Evolutionary conservation across 2,113 vertebrate genomes (phyloP).

Genomic region (Glaucomys volans): DNA sequence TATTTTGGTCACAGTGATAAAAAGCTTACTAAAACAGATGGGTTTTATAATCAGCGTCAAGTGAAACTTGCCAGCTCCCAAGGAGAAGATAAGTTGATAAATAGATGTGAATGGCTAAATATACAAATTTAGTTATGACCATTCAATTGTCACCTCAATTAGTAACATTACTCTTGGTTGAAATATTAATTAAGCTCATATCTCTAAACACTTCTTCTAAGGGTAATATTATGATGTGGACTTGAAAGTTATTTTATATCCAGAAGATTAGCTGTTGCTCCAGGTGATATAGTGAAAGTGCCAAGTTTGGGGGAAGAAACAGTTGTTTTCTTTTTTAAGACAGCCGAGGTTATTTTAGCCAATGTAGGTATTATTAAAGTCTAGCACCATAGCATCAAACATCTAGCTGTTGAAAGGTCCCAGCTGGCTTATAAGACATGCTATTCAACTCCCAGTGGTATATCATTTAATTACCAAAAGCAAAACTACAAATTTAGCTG

Average conservation of each 20-base stretch:
- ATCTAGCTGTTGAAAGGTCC: slow-evolving; percentile 17
- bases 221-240: neutral
- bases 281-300: neutral
- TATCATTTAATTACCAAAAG: slow-evolving; percentile 61
- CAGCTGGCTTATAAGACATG: slow-evolving; percentile 60
- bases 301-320: neutral
- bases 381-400: neutral
- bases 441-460: neutral
- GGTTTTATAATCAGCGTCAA: neutral
- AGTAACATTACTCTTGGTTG: neutral
- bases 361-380: neutral
- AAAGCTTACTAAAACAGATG: neutral
- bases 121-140: neutral
- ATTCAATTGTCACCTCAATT: neutral
- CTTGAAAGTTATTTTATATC: slow-evolving; percentile 22
- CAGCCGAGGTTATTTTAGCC: neutral
- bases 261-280: neutral
- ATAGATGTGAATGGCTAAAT: neutral
- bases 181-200: slow-evolving; percentile 36
- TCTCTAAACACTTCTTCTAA: slow-evolving; percentile 18
- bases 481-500: slow-evolving; percentile 59
- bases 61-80: neutral
- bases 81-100: neutral
- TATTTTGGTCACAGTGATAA: no score
- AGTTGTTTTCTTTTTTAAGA: slow-evolving; percentile 30